Percentiles rank a stretch among this genome's conserved stretches.
phyloP scores from a whole-genome alignment of 2,113 vertebrate species.

The Meriones unguiculatus region DNA sequence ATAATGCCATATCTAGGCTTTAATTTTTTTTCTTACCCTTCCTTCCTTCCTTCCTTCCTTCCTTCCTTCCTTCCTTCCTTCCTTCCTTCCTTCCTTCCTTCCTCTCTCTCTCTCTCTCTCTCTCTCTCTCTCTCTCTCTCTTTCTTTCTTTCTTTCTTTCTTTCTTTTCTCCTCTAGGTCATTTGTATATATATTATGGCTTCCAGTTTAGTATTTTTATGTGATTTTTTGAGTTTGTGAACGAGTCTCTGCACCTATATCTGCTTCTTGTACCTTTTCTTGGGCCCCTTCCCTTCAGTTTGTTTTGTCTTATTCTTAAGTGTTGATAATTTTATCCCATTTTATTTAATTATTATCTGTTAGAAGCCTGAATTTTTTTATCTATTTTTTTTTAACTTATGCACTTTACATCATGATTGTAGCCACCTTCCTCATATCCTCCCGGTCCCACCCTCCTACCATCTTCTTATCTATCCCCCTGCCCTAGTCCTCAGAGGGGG shows the following conservation, averaged over 20 bases:
- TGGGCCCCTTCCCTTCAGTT: not conserved
- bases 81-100: not conserved
- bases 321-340: not conserved
- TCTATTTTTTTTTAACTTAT: not conserved
- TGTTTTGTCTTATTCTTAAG: not conserved
- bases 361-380: not conserved
- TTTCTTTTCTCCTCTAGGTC: not conserved
- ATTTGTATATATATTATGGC: not conserved
- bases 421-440: too few relatives aligned
- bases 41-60: not conserved
- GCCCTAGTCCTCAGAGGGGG: too few relatives aligned
- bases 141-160: too few relatives aligned
- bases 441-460: too few relatives aligned
- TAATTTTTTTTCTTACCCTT: not conserved
- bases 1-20: not conserved
- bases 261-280: not conserved
- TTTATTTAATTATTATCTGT: not conserved
- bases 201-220: not conserved
- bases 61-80: not conserved
- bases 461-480: too few relatives aligned
- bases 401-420: too few relatives aligned
- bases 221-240: not conserved
- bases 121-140: too few relatives aligned
- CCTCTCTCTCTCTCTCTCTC: too few relatives aligned
- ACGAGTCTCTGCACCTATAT: not conserved